Evolutionary conservation across 2,888 invertebrate species (phyloP).

Genomic region (Plagodis pulveraria): DNA sequence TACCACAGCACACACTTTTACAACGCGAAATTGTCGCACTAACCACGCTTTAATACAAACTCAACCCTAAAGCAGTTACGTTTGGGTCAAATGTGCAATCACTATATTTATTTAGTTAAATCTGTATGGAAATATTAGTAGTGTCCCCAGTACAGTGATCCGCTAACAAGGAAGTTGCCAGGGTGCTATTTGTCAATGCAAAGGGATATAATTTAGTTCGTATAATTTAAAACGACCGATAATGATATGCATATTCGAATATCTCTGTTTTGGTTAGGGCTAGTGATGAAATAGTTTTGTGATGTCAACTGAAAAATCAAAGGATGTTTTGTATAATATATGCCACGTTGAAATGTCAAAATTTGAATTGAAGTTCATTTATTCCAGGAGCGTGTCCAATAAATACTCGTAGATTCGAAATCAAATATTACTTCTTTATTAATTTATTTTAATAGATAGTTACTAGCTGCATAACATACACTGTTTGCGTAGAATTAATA

Average conservation of each 20-base stretch:
- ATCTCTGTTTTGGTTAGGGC: slow-evolving; percentile 43
- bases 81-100: slow-evolving; percentile 24
- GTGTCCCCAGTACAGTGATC: slow-evolving; percentile 65
- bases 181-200: slow-evolving; percentile 78
- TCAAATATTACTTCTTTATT: no score
- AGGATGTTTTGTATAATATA: slow-evolving; percentile 10
- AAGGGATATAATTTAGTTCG: slow-evolving; percentile 77
- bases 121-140: slow-evolving; percentile 40
- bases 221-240: slow-evolving; percentile 75
- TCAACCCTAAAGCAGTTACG: slow-evolving; percentile 29
- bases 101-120: slow-evolving; percentile 15
- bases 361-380: no score
- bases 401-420: no score
- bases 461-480: no score
- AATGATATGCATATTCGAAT: slow-evolving; percentile 80
- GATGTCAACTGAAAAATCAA: slow-evolving; percentile 24
- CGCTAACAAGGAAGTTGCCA: slow-evolving; percentile 75
- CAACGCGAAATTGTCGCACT: slow-evolving; percentile 46
- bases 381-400: no score
- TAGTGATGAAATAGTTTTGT: slow-evolving; percentile 29
- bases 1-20: slow-evolving; percentile 65
- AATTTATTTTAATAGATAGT: no score
- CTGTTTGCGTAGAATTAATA: no score
- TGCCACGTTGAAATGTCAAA: slow-evolving; percentile 1
- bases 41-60: slow-evolving; percentile 41